Evolutionary conservation across 2,113 vertebrate genomes (phyloP), one percentile per base, ranked within the genome.

Genomic region (Otis tarda): DNA sequence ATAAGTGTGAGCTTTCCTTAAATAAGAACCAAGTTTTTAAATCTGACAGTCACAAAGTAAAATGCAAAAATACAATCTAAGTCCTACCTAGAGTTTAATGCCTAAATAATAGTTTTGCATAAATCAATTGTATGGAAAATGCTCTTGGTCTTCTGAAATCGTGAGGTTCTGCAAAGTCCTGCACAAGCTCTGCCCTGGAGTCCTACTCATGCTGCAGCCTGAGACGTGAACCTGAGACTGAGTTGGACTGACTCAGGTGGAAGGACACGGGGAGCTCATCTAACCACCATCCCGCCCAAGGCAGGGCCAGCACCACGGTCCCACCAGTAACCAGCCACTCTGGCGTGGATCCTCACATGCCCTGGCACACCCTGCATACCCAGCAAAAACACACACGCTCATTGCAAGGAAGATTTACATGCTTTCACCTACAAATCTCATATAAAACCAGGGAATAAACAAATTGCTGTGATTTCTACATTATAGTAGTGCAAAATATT

Each of bases 271-370:
- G 8, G 35, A 83, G 20, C 14, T 85, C 28, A 4, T 65, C 37
- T 56, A 43, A 52, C 8, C 37, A 20, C 2, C 3, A 2, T 16
- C 17, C 28, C 50, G 7, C 2, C 25, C 83, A 43, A 71, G 31
- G 31, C 30, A 75, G 35, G 39, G 23, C 35, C 39, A 83, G 45
- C 41, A 67, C 16, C 21, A 35, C 0, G 0, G 41, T 67, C 55
- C 61, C 63, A 70, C 13, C 63, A 79, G 10, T n/a, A 68, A 24
- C 25, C 53, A 60, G 21, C 33, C 1, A 0, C 30, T 27, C 45
- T 23, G 56, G 14, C 16, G 31, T 0, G 7, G 53, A 59, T 28
- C 23, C 70, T 52, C 10, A 1, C 27, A 45, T 0, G 0, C 16
- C 43, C 39, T 12, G 7, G 14, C 23, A 11, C 14, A 53, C 22